Percentiles rank a stretch among this genome's conserved stretches.
phyloP scores from a whole-genome alignment of 2,888 invertebrate genomes.

The Morpho achilles region DNA sequence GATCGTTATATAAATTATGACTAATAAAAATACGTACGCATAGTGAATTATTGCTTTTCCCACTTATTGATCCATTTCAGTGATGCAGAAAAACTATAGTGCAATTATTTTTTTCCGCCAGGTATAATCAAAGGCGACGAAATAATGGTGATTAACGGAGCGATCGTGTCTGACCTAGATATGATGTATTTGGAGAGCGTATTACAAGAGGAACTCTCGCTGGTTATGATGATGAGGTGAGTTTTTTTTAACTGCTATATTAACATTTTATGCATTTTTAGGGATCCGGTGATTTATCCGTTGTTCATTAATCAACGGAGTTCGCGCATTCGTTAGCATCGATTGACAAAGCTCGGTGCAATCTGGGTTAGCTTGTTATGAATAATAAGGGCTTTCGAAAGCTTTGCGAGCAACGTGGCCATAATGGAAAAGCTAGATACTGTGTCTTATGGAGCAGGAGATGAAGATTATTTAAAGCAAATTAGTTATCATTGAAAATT shows the following conservation, averaged over 20 bases:
- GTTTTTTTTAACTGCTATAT: constrained; percentile 34
- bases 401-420: constrained; percentile 11
- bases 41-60: constrained; percentile 1
- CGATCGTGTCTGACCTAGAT: constrained; percentile 98
- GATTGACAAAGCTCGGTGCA: constrained; percentile 51
- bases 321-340: constrained; percentile 51
- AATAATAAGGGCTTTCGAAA: constrained; percentile 21
- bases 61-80: constrained; percentile 14
- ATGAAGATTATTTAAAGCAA: too few relatives aligned
- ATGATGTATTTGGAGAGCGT: constrained; percentile 99
- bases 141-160: constrained; percentile 99
- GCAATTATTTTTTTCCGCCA: constrained; percentile 52
- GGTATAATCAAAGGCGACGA: constrained; percentile 98
- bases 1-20: too few relatives aligned
- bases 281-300: constrained; percentile 41
- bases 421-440: constrained; percentile 4
- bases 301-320: constrained; percentile 49
- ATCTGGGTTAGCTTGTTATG: constrained; percentile 29
- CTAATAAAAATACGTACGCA: neutral
- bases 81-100: constrained; percentile 23
- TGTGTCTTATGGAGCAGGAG: too few relatives aligned
- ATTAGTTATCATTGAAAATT: too few relatives aligned
- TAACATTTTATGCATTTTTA: constrained; percentile 42
- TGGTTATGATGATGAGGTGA: constrained; percentile 97
- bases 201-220: constrained; percentile 94